These are phyloP conservation scores for Anthrax anthrax DNA, from an alignment of 2,888 invertebrate species.

Conservation along the genomic window DNA sequence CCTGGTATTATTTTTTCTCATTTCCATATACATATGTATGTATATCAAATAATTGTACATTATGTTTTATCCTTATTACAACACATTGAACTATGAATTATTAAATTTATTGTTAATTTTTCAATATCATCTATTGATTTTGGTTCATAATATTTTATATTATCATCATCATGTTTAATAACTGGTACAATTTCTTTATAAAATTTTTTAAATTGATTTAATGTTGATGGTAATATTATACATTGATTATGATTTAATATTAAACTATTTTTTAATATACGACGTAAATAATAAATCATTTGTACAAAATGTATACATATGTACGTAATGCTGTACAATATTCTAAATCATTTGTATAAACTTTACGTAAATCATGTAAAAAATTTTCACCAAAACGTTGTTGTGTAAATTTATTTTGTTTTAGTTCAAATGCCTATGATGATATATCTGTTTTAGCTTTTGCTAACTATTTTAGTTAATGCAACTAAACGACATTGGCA, in stretches of 20 bases:
- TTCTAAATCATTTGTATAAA: constrained; percentile 22
- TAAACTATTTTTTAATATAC: constrained; percentile 20
- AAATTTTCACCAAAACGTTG: constrained; percentile 33
- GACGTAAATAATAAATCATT: constrained; percentile 23
- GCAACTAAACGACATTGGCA: constrained; percentile 49
- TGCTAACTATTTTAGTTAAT: constrained; percentile 44
- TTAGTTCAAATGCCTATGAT: constrained; percentile 45
- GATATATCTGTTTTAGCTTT: constrained; percentile 43
- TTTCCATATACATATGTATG: constrained; percentile 61
- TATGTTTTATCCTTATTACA: constrained; percentile 44
- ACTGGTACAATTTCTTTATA: constrained; percentile 12
- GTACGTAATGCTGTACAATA: constrained; percentile 21
- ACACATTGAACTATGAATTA: constrained; percentile 52
- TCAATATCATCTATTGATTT: constrained; percentile 37
- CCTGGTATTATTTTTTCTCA: too few species aligned
- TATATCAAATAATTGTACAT: constrained; percentile 52
- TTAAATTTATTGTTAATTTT: constrained; percentile 39
- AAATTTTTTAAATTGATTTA: constrained; percentile 24
- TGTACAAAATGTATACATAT: constrained; percentile 32
- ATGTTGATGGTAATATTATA: constrained; percentile 23
- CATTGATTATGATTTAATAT: constrained; percentile 9
- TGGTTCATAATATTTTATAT: constrained; percentile 27
- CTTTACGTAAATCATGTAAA: constrained; percentile 24
- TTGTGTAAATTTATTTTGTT: constrained; percentile 39
- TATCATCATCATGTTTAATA: constrained; percentile 4